phyloP scores from a whole-genome alignment of 2,797 vertebrate genomes.

The Arrhamphus sclerolepis region DNA sequence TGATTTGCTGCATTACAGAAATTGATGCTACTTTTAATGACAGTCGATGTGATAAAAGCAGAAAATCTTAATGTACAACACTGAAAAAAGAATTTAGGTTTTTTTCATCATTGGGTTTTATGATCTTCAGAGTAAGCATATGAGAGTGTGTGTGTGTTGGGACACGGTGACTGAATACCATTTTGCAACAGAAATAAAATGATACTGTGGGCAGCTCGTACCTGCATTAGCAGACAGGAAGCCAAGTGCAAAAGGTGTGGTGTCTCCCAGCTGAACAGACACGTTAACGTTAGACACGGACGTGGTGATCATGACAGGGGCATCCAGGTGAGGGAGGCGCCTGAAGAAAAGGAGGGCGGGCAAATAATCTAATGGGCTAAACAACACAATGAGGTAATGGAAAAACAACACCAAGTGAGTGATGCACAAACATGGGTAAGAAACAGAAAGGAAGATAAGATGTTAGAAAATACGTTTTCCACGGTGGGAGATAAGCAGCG shows the following conservation, averaged over 20 bases:
- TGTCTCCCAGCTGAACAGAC: slow-evolving; percentile 94
- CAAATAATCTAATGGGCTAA: slow-evolving; percentile 76
- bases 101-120: too few relatives aligned
- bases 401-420: slow-evolving; percentile 42
- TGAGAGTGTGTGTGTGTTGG: too few relatives aligned
- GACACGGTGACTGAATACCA: too few relatives aligned
- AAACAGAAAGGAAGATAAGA: slow-evolving; percentile 31
- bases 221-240: slow-evolving; percentile 91
- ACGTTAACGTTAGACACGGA: slow-evolving; percentile 91
- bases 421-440: slow-evolving; percentile 45
- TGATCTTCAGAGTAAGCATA: too few relatives aligned
- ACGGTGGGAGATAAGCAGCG: not conserved
- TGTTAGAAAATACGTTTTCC: slow-evolving; percentile 8
- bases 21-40: too few relatives aligned
- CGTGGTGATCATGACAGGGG: slow-evolving; percentile 88
- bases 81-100: too few relatives aligned
- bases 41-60: too few relatives aligned
- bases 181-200: too few relatives aligned
- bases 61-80: too few relatives aligned
- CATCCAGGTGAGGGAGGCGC: slow-evolving; percentile 87
- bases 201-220: slow-evolving; percentile 56
- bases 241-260: slow-evolving; percentile 93
- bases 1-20: too few relatives aligned
- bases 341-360: slow-evolving; percentile 77
- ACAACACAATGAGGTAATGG: slow-evolving; percentile 34